These are phyloP conservation scores for Labeo catla DNA, from an alignment of 2,113 vertebrate genomes.

Conservation along the genomic window DNA sequence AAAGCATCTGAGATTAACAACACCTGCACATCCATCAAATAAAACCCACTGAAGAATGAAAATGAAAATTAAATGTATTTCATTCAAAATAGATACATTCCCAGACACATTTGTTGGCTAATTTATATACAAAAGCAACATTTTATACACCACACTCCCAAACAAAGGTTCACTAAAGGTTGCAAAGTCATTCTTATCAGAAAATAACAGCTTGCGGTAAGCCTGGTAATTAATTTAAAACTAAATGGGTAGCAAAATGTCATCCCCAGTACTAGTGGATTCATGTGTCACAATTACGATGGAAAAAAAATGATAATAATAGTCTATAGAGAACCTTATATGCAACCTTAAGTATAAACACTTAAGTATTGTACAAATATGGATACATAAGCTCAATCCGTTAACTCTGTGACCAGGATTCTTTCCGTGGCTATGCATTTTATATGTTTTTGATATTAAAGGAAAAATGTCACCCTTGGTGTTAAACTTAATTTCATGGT, in stretches of 20 bases:
- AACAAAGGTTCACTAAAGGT: background rate
- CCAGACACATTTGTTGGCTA: background rate
- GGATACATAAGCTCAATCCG: background rate
- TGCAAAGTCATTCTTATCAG: background rate
- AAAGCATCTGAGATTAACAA: background rate
- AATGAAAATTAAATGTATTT: background rate
- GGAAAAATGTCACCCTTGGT: constrained; percentile 26
- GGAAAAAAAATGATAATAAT: background rate
- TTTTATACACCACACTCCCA: background rate
- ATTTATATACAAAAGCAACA: background rate
- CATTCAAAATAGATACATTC: background rate
- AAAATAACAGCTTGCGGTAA: background rate
- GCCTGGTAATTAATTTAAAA: background rate
- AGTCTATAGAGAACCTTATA: background rate
- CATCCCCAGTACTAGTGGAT: background rate
- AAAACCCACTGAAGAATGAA: background rate
- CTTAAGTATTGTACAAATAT: background rate
- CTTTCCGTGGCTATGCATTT: background rate
- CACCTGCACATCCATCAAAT: background rate
- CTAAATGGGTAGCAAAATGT: background rate
- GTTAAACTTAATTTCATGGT: constrained; percentile 31
- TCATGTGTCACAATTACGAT: background rate
- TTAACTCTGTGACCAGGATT: background rate
- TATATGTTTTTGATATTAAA: constrained; percentile 5
- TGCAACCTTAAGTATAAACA: too few relatives aligned